A percentile compares a stretch with the other conserved stretches of the same genome.
These are phyloP conservation scores for Microtus oregoni DNA, from an alignment of 2,113 vertebrate species.

Conservation along the genomic window DNA sequence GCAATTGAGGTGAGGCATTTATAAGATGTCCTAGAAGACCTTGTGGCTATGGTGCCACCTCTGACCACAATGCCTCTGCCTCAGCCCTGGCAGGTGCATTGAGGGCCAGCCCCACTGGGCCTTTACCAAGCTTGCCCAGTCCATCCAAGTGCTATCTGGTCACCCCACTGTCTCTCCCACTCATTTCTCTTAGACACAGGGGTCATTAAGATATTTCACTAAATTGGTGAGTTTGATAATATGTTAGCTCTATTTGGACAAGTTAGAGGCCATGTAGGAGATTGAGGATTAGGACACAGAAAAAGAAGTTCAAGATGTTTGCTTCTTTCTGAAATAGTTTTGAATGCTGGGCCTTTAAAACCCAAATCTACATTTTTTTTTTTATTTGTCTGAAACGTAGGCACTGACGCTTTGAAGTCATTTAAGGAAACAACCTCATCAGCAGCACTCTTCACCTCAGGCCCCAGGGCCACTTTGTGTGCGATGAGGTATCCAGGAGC, in stretches of 20 bases:
- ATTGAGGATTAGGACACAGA: background rate
- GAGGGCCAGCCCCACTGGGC: background rate
- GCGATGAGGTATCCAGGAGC: constrained; percentile 18
- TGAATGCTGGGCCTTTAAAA: background rate
- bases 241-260: background rate
- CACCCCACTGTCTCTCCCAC: rapidly evolving
- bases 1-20: background rate
- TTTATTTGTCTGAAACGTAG: background rate
- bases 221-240: background rate
- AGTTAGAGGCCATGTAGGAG: background rate
- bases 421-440: constrained; percentile 14
- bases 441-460: background rate
- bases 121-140: no score
- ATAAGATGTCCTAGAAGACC: rapidly evolving
- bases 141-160: background rate
- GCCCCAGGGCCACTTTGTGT: background rate
- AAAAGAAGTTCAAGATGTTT: background rate
- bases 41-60: background rate
- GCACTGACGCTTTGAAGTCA: background rate
- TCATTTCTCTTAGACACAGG: background rate
- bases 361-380: background rate
- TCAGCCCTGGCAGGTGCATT: background rate
- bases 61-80: background rate
- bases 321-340: background rate
- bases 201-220: background rate